Evolutionary conservation across 2,797 vertebrate genomes (phyloP).

Genomic region (Danio jaintianensis): DNA sequence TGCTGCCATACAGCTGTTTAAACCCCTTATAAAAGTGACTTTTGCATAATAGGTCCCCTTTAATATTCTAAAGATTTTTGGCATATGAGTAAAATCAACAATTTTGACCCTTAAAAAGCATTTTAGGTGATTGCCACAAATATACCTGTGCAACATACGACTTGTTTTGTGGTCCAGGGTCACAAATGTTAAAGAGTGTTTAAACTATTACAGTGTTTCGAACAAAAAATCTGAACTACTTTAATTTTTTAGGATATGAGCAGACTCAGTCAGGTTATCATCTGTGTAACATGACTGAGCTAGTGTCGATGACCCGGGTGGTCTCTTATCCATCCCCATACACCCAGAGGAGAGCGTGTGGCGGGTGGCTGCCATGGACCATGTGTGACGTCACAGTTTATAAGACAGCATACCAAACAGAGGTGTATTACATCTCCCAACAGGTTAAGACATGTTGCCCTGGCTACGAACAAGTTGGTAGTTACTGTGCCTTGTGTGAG

Average conservation of each 20-base stretch:
- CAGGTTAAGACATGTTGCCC: conserved; percentile 82
- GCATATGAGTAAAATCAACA: too few species aligned
- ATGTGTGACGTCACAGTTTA: conserved; percentile 78
- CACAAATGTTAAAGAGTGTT: too few species aligned
- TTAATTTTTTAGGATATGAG: conserved; percentile 75
- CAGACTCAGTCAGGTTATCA: conserved; percentile 83
- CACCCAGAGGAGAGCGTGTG: conserved; percentile 73
- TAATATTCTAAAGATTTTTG: too few species aligned
- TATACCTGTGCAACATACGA: too few species aligned
- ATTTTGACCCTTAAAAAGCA: too few species aligned
- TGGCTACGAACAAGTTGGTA: conserved; percentile 86
- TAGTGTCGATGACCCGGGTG: conserved; percentile 70
- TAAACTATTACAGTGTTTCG: too few species aligned
- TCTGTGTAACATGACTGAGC: conserved; percentile 79
- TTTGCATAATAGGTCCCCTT: too few species aligned
- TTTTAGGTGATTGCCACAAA: too few species aligned
- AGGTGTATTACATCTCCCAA: conserved; percentile 70
- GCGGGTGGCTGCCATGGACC: conserved; percentile 85
- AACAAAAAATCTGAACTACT: not conserved
- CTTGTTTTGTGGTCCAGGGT: too few species aligned
- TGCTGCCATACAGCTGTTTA: too few species aligned
- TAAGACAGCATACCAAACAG: conserved; percentile 66
- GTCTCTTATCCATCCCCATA: conserved; percentile 74
- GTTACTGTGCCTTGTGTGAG: conserved; percentile 88
- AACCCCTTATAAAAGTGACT: too few species aligned